Percentiles rank a stretch among this genome's conserved stretches.
Conservation (phyloP, 1,140 invertebrate genomes). For the Cotesia chilonis region DNA sequence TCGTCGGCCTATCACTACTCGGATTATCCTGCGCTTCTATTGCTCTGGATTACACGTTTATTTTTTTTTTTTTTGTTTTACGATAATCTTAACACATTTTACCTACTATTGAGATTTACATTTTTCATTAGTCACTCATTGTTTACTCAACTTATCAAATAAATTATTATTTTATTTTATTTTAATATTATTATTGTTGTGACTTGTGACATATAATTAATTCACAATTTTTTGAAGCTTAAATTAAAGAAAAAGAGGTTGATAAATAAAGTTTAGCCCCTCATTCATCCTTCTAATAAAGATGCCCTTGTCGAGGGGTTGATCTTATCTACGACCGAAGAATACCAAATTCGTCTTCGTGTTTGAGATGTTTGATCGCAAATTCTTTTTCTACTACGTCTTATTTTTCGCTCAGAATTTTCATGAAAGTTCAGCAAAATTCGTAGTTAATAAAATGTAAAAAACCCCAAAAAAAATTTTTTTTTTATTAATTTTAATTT, state of each 20-base stretch:
- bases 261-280: constrained; percentile 17
- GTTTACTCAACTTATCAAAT: neutral
- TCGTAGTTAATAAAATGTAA: too few species aligned
- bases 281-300: constrained; percentile 62
- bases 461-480: too few species aligned
- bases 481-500: too few species aligned
- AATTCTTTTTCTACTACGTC: constrained; percentile 22
- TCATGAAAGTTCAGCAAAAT: too few species aligned
- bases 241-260: constrained; percentile 4
- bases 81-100: constrained; percentile 1
- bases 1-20: constrained; percentile 23
- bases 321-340: constrained; percentile 58
- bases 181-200: too few species aligned
- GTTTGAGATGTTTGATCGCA: constrained; percentile 49
- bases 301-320: constrained; percentile 64
- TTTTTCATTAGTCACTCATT: constrained; percentile 5
- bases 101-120: neutral
- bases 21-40: constrained; percentile 33
- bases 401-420: neutral
- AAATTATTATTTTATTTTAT: constrained; percentile 20
- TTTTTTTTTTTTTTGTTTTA: constrained; percentile 25
- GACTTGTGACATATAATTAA: constrained; percentile 26
- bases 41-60: constrained; percentile 30
- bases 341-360: constrained; percentile 59
- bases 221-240: neutral